Conservation (phyloP, 2,888 invertebrate species). For the Drosophila diplacantha region DNA sequence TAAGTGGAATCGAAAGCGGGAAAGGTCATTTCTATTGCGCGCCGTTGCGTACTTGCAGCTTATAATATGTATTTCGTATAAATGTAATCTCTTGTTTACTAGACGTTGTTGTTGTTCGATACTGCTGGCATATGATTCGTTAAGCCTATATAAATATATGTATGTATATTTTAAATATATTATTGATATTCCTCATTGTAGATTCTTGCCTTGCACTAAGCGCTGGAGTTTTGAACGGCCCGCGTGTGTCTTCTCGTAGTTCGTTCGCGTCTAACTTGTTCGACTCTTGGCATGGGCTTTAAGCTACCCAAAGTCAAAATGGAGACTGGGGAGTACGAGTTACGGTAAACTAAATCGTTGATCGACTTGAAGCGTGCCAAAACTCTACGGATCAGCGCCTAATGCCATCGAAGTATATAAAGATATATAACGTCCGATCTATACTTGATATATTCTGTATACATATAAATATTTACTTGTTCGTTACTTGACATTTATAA, state of each 20-base stretch:
- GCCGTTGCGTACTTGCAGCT: constrained; percentile 26
- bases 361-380: constrained; percentile 45
- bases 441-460: constrained; percentile 52
- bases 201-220: constrained; percentile 42
- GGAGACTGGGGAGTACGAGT: constrained; percentile 7
- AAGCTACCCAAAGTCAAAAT: constrained; percentile 39
- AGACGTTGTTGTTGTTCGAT: constrained; percentile 22
- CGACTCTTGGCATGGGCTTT: constrained; percentile 43
- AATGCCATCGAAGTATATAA: constrained; percentile 47
- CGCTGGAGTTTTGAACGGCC: constrained; percentile 51
- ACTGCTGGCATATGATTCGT: constrained; percentile 25
- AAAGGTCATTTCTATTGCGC: constrained; percentile 42
- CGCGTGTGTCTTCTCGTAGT: constrained; percentile 10
- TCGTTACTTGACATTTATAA: constrained; percentile 69
- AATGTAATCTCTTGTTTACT: constrained; percentile 33
- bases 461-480: constrained; percentile 57
- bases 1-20: constrained; percentile 33
- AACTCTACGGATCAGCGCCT: constrained; percentile 50
- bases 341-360: constrained; percentile 24
- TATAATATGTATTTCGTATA: constrained; percentile 38
- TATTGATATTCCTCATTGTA: constrained; percentile 56
- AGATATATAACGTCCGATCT: constrained; percentile 42
- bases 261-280: background rate
- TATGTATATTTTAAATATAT: constrained; percentile 46
- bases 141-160: constrained; percentile 39